phyloP scores from a whole-genome alignment of 2,888 invertebrate species.

The Melinopterus prodromus region DNA sequence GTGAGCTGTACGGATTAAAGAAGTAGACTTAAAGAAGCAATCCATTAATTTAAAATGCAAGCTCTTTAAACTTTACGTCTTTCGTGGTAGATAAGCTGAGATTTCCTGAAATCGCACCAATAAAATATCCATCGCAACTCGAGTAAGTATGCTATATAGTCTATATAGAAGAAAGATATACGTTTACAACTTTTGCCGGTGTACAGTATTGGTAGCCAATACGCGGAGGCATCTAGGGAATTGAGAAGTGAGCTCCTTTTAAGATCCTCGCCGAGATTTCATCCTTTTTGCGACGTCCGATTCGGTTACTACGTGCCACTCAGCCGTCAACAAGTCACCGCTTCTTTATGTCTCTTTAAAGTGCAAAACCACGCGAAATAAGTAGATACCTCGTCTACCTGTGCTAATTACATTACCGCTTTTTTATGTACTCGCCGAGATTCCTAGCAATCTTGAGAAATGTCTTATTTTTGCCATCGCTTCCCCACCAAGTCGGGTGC shows the following conservation, averaged over 20 bases:
- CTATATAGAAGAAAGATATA: neutral
- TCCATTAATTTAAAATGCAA: neutral
- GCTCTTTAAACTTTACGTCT: neutral
- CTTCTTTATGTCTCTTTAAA: neutral
- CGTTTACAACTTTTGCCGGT: neutral
- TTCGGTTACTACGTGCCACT: neutral
- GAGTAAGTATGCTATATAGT: neutral
- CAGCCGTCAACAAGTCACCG: neutral
- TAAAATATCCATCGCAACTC: neutral
- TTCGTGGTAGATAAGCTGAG: neutral
- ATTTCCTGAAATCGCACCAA: neutral
- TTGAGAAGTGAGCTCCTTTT: constrained; percentile 4
- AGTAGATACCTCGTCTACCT: neutral
- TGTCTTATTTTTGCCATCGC: neutral
- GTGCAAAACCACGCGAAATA: neutral
- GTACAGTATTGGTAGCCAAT: neutral
- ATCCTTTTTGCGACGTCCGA: neutral
- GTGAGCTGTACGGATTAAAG: neutral
- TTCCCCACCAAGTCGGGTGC: neutral
- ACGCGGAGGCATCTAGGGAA: neutral
- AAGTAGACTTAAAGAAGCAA: neutral
- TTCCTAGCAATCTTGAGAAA: neutral
- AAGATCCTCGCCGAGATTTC: neutral
- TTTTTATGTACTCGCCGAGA: neutral
- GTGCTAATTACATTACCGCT: neutral